Evolutionary conservation across 2,888 invertebrate species (phyloP).

Genomic region (Cephus pulcher): DNA sequence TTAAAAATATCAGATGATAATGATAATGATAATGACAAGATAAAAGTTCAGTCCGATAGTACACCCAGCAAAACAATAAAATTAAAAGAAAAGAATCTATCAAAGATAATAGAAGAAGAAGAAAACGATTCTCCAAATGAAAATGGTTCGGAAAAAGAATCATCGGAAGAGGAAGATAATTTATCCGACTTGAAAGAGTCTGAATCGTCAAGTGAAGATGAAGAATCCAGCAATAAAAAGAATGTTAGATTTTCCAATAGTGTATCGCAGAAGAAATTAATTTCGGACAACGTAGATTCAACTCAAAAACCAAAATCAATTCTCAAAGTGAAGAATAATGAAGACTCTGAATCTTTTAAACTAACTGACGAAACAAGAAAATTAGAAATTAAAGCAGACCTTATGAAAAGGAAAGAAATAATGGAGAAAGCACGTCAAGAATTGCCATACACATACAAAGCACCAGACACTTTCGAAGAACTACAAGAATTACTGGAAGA

Average conservation of each 20-base stretch:
- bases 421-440: constrained; percentile 72
- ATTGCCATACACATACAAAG: constrained; percentile 71
- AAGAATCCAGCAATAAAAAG: constrained; percentile 16
- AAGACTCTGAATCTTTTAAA: neutral
- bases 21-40: neutral
- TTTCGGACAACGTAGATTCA: neutral
- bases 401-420: constrained; percentile 64
- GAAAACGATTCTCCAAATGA: constrained; percentile 20
- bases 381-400: constrained; percentile 54
- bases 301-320: neutral
- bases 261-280: neutral
- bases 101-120: constrained; percentile 6
- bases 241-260: neutral
- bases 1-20: constrained; percentile 18
- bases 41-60: neutral
- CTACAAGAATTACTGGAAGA: constrained; percentile 73
- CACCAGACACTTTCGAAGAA: constrained; percentile 74
- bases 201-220: constrained; percentile 43
- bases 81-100: neutral
- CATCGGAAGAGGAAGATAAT: constrained; percentile 38
- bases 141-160: constrained; percentile 24
- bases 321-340: neutral
- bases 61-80: neutral
- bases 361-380: constrained; percentile 31
- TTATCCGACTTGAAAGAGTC: constrained; percentile 48